These are phyloP conservation scores for Cetonia aurata DNA, from an alignment of 2,888 invertebrate genomes.

Conservation along the genomic window DNA sequence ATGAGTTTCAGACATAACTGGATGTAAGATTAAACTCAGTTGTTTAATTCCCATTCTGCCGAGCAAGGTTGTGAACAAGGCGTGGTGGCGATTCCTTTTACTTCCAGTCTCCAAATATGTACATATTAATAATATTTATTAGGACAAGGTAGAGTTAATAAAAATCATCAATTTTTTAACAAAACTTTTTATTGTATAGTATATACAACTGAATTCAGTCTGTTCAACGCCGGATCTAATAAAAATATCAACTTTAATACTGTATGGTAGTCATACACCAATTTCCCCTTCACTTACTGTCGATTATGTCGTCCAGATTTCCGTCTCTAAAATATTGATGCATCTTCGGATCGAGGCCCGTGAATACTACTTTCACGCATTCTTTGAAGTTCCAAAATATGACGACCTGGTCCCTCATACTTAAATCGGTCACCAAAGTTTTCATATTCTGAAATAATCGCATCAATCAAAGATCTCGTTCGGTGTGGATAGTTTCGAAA, in stretches of 20 bases:
- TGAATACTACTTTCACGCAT: slow-evolving; percentile 61
- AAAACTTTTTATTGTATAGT: slow-evolving; percentile 37
- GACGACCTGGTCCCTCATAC: slow-evolving; percentile 67
- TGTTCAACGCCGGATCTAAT: slow-evolving; percentile 45
- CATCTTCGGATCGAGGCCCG: slow-evolving; percentile 58
- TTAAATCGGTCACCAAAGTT: slow-evolving; percentile 69
- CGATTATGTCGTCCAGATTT: slow-evolving; percentile 55
- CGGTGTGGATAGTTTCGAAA: neutral
- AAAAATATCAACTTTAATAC: slow-evolving; percentile 1
- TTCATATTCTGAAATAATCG: slow-evolving; percentile 68
- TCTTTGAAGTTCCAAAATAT: slow-evolving; percentile 68
- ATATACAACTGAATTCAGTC: slow-evolving; percentile 43
- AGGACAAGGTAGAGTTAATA: too few species aligned
- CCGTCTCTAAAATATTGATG: slow-evolving; percentile 56
- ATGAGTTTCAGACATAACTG: too few species aligned
- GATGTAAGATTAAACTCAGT: too few species aligned
- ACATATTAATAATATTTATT: too few species aligned
- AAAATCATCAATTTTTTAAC: neutral
- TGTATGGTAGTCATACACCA: neutral
- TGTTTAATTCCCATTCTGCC: too few species aligned
- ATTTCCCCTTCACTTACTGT: slow-evolving; percentile 48
- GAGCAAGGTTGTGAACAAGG: too few species aligned
- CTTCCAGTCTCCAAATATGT: too few species aligned
- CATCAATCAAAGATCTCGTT: slow-evolving; percentile 7
- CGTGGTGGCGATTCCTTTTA: too few species aligned